phyloP scores from a whole-genome alignment of 2,113 vertebrate species.

The Bubo blakistoni region DNA sequence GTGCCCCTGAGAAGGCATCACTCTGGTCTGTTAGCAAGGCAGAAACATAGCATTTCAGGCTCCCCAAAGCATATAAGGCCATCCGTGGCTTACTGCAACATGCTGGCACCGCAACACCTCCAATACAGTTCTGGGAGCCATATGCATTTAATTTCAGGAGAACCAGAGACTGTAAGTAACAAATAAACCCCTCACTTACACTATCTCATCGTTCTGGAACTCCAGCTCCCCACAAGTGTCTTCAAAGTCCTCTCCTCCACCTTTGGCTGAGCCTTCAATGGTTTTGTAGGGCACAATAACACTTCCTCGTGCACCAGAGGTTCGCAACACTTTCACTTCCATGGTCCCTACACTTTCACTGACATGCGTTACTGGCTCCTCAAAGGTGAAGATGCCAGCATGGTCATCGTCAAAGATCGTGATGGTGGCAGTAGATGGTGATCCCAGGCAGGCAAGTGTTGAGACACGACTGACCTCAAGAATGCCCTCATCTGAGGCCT shows the following conservation, averaged over 20 bases:
- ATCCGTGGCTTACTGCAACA: neutral
- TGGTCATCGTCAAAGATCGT: constrained; percentile 97
- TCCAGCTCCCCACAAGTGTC: constrained; percentile 91
- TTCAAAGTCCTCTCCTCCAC: constrained; percentile 96
- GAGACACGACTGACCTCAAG: constrained; percentile 70
- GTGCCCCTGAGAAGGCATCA: neutral
- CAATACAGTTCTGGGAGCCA: neutral
- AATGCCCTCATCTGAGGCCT: constrained; percentile 71
- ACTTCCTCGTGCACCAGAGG: constrained; percentile 88
- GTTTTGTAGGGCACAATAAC: constrained; percentile 94
- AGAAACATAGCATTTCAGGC: neutral
- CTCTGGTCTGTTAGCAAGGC: neutral
- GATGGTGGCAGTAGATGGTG: constrained; percentile 84
- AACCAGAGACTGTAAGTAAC: neutral
- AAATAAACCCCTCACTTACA: constrained; percentile 80
- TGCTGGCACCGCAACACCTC: neutral
- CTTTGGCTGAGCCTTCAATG: constrained; percentile 87
- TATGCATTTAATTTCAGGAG: neutral
- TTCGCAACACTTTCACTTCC: constrained; percentile 92
- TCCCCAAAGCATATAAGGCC: neutral
- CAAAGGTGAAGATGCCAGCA: constrained; percentile 92
- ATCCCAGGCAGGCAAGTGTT: constrained; percentile 77
- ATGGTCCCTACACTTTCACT: constrained; percentile 92
- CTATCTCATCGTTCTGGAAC: constrained; percentile 94
- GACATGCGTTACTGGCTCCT: constrained; percentile 83